Conservation (phyloP, 1,140 invertebrate genomes). For the Musca domestica region DNA sequence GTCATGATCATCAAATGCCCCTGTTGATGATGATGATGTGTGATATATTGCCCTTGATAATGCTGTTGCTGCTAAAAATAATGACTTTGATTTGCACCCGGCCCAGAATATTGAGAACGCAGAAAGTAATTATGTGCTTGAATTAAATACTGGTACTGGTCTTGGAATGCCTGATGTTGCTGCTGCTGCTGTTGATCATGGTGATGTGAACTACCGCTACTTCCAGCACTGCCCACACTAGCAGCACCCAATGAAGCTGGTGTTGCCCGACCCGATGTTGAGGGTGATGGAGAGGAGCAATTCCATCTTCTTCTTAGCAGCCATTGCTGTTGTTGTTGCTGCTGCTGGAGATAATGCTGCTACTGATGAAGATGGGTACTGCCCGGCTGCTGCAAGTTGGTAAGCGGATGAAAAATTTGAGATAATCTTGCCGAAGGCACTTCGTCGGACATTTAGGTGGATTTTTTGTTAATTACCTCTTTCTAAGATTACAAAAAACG, state of each 20-base stretch:
- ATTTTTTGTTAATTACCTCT: too few species aligned
- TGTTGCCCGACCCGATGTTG: slow-evolving; percentile 35
- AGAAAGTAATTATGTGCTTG: slow-evolving; percentile 43
- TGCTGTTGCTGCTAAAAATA: slow-evolving; percentile 36
- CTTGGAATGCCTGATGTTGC: too few species aligned
- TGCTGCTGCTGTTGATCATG: slow-evolving; percentile 24
- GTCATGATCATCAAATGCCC: too few species aligned
- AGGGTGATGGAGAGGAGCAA: slow-evolving; percentile 47
- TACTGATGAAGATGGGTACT: too few species aligned
- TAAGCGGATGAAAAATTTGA: too few species aligned
- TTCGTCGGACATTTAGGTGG: too few species aligned
- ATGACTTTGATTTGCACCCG: slow-evolving; percentile 24
- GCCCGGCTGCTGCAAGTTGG: too few species aligned
- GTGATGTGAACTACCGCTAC: slow-evolving; percentile 15
- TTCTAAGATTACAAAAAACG: too few species aligned
- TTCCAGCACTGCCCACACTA: slow-evolving; percentile 23
- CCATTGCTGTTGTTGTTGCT: slow-evolving; percentile 43
- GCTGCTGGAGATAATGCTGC: slow-evolving; percentile 25
- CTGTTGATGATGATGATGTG: neutral
- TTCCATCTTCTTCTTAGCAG: slow-evolving; percentile 37
- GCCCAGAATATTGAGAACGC: slow-evolving; percentile 36
- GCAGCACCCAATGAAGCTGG: slow-evolving; percentile 32
- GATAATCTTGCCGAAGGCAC: too few species aligned
- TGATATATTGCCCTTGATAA: slow-evolving; percentile 21
- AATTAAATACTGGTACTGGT: too few species aligned